phyloP scores from a whole-genome alignment of 2,797 vertebrate species.

The Clarias laeviceps region DNA sequence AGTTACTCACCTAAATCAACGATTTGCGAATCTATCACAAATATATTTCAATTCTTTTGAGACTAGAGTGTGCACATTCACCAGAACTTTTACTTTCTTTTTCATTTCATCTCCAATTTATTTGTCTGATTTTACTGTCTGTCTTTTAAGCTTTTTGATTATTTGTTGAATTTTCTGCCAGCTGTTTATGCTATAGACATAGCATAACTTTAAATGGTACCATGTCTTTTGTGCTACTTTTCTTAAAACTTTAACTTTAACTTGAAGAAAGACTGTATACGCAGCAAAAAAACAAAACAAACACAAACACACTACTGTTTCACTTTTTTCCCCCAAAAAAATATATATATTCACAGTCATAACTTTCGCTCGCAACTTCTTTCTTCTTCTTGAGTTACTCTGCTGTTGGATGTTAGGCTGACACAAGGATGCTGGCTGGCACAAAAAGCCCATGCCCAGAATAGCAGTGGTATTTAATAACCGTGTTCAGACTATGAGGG shows the following conservation, averaged over 20 bases:
- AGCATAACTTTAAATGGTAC: neutral
- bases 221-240: neutral
- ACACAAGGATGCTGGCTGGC: slow-evolving; percentile 47
- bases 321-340: neutral
- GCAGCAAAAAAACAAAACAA: neutral
- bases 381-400: slow-evolving; percentile 46
- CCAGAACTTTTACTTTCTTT: neutral
- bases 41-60: neutral
- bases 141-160: neutral
- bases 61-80: neutral
- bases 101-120: neutral
- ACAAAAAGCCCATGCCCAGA: slow-evolving; percentile 58
- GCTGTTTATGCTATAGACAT: neutral
- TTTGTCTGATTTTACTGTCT: neutral
- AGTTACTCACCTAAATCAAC: neutral
- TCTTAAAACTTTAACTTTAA: neutral
- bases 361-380: slow-evolving; percentile 35
- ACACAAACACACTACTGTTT: slow-evolving; percentile 3
- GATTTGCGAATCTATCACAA: neutral
- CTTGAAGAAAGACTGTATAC: neutral
- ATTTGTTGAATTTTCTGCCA: neutral
- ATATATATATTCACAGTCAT: slow-evolving; percentile 35
- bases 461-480: slow-evolving; percentile 69
- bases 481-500: slow-evolving; percentile 61
- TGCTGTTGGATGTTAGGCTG: slow-evolving; percentile 42